phyloP scores from a whole-genome alignment of 2,888 invertebrate genomes.

The Nephrocerus scutellatus region DNA sequence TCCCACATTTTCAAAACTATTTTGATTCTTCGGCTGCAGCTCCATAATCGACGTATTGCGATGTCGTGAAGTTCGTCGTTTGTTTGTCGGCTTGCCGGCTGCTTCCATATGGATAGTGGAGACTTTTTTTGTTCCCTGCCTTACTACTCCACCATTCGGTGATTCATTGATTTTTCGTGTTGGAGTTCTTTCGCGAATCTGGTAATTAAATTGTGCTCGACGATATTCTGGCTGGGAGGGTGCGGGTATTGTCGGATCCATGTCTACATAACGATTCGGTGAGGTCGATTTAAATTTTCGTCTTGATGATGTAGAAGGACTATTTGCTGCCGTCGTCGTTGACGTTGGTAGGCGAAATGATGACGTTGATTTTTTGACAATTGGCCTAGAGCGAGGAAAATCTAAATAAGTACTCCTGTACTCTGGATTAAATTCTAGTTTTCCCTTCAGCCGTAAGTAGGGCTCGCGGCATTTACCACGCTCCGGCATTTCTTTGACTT shows the following conservation, averaged over 20 bases:
- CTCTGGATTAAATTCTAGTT: conserved; percentile 46
- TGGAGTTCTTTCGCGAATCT: conserved; percentile 38
- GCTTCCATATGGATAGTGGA: conserved; percentile 26
- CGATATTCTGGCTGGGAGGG: conserved; percentile 44
- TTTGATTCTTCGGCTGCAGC: conserved; percentile 22
- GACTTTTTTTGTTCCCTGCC: conserved; percentile 25
- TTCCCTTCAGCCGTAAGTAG: conserved; percentile 42
- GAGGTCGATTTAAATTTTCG: conserved; percentile 22
- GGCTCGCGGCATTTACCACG: conserved; percentile 43
- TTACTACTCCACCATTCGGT: conserved; percentile 15
- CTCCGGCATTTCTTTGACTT: conserved; percentile 43
- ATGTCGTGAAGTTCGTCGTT: conserved; percentile 29
- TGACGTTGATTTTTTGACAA: conserved; percentile 40
- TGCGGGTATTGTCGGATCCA: conserved; percentile 28
- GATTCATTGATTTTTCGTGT: conserved; percentile 22
- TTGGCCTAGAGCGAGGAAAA: conserved; percentile 44
- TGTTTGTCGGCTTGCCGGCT: conserved; percentile 20
- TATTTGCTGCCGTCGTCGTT: conserved; percentile 20
- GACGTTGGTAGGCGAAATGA: conserved; percentile 40
- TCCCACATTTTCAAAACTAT: conserved; percentile 35
- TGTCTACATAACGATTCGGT: conserved; percentile 10
- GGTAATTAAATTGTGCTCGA: conserved; percentile 42
- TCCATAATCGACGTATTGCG: conserved; percentile 26
- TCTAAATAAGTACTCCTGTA: conserved; percentile 44
- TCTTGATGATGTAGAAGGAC: conserved; percentile 19